Base-by-base conservation (phyloP, 2,113 vertebrate genomes). In the Clarias batrachus region DNA sequence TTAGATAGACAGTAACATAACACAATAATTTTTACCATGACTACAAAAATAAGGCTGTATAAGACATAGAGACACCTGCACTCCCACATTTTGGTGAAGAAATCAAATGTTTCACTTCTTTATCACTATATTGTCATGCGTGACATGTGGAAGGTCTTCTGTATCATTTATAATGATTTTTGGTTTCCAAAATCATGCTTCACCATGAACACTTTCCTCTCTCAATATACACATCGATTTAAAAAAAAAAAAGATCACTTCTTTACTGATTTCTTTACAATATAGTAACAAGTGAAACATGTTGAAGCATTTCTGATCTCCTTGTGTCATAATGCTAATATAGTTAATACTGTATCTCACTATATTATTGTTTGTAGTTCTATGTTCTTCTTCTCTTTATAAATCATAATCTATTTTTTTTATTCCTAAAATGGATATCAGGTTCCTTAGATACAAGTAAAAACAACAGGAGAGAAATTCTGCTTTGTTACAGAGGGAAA, bases 11-110 rank as follows among this genome's bases (percentile, higher is more conserved):
- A 48, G 0, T 48, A 48, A 48, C 57, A 63, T 19, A 63, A 63
- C 7, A 21, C 5, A 63, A 81, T 27, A 54, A 52, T 59, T 66
- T 87, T 88, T 62, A 82, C 68, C 60, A 82, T 70, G 79, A 82
- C 27, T 77, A 41, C 12, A 54, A 30, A 66, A 30, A 48, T 48
- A 48, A 27, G 14, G 52, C 57, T 21, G 57, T 56, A 74, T 54
- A 9, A 14, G 56, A 57, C 41, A 59, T 41, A 56, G 25, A 68
- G 54, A 37, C 56, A 59, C 33, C 66, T 68, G 68, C 19, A 33
- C 66, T 33, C 0, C 10, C 1, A 59, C 23, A 63, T 27, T 84
- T 74, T 62, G 23, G 17, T 14, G 59, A 48, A 76, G 56, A 83
- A 66, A 66, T 13, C 52, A 82, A 41, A 41, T 23, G 30, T 73